phyloP scores from a whole-genome alignment of 2,797 vertebrate species.

The Spinus olivaceus region DNA sequence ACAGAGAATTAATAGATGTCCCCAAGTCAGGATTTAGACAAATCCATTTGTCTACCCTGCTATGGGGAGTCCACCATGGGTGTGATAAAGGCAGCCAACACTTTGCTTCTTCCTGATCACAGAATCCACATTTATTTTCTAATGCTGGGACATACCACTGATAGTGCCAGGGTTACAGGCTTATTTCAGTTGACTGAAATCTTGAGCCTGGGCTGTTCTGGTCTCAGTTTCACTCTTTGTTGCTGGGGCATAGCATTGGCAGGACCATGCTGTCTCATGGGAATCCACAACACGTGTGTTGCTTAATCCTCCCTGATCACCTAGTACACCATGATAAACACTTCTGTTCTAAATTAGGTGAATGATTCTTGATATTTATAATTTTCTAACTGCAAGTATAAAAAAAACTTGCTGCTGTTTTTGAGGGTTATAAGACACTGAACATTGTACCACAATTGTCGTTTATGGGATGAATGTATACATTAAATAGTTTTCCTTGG shows the following conservation, averaged over 20 bases:
- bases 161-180: not conserved
- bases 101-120: not conserved
- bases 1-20: not conserved
- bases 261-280: not conserved
- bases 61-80: not conserved
- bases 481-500: not conserved
- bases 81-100: not conserved
- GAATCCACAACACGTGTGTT: not conserved
- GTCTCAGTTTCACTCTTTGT: not conserved
- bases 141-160: not conserved
- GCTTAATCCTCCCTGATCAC: not conserved
- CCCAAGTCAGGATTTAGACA: not conserved
- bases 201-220: not conserved
- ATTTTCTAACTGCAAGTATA: not conserved
- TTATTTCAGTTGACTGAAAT: not conserved
- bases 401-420: not conserved
- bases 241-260: not conserved
- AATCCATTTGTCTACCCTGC: not conserved
- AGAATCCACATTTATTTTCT: not conserved
- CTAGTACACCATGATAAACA: not conserved
- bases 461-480: not conserved
- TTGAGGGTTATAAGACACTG: not conserved
- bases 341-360: accelerated
- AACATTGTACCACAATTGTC: not conserved
- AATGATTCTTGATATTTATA: not conserved